Percentiles rank a stretch among this genome's conserved stretches.
Conservation (phyloP, 2,888 invertebrate genomes). For the Boloria euphrosyne region DNA sequence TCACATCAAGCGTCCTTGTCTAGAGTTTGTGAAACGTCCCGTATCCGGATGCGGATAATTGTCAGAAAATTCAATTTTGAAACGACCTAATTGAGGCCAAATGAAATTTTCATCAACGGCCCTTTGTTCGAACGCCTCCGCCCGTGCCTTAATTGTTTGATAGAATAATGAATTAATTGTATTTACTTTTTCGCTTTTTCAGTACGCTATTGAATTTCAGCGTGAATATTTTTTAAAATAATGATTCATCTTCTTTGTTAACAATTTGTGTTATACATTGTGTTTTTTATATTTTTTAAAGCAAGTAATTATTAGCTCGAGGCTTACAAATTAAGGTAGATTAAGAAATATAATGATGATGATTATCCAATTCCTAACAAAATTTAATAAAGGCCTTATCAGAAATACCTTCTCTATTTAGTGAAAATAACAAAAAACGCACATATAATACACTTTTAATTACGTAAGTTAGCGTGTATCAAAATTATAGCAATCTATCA, state of each 20-base stretch:
- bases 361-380: not conserved
- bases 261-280: not conserved
- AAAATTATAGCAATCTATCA: conserved; percentile 65
- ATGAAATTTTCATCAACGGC: conserved; percentile 74
- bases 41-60: conserved; percentile 77
- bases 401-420: not conserved
- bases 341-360: not conserved
- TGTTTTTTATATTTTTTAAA: not conserved
- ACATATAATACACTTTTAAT: conserved; percentile 36
- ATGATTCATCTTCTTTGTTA: conserved; percentile 5
- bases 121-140: conserved; percentile 68
- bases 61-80: conserved; percentile 76
- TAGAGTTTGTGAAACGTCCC: conserved; percentile 73
- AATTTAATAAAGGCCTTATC: not conserved
- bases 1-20: conserved; percentile 53
- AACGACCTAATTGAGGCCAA: conserved; percentile 74
- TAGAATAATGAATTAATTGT: conserved; percentile 68
- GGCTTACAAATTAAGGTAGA: too few relatives aligned
- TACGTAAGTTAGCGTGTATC: conserved; percentile 36
- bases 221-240: conserved; percentile 6
- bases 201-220: conserved; percentile 21
- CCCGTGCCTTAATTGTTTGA: conserved; percentile 67
- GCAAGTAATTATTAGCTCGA: not conserved
- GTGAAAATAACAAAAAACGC: conserved; percentile 12
- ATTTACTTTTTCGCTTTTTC: conserved; percentile 50